These are phyloP conservation scores for Pandemis cinnamomeana DNA, from an alignment of 2,888 invertebrate species.

Conservation along the genomic window DNA sequence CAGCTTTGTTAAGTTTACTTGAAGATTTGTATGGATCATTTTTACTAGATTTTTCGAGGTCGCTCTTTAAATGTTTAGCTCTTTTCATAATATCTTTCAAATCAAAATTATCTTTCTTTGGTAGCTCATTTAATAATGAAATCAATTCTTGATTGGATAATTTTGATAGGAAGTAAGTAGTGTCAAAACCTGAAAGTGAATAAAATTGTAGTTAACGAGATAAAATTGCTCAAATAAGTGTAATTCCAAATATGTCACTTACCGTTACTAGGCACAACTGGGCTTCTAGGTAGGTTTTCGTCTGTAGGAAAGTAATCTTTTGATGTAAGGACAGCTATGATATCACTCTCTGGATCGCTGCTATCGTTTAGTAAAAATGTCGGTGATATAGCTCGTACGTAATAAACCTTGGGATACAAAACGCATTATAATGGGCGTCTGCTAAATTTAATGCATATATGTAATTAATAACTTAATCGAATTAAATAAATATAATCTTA, in stretches of 20 bases:
- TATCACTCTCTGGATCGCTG: conserved; percentile 57
- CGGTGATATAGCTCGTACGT: conserved; percentile 51
- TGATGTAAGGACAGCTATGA: conserved; percentile 61
- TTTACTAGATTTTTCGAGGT: conserved; percentile 44
- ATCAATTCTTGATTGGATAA: conserved; percentile 71
- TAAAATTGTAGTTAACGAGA: not conserved
- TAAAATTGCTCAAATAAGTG: not conserved
- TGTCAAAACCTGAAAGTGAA: conserved; percentile 56
- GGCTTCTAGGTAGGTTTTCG: conserved; percentile 60
- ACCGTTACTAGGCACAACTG: conserved; percentile 62
- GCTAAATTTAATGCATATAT: no score
- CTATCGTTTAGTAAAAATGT: conserved; percentile 50
- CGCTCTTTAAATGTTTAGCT: conserved; percentile 50
- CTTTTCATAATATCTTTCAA: conserved; percentile 65
- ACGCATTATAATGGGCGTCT: no score
- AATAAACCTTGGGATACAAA: conserved; percentile 52
- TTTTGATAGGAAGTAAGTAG: conserved; percentile 70
- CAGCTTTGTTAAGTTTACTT: conserved; percentile 28
- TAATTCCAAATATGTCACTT: conserved; percentile 43
- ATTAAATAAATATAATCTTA: not conserved
- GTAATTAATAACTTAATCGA: no score
- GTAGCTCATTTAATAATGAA: conserved; percentile 65
- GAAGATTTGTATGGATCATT: not conserved
- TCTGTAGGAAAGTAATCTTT: conserved; percentile 69
- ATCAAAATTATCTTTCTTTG: conserved; percentile 64